phyloP scores from a whole-genome alignment of 2,888 invertebrate species.

The Melieria crassipennis region DNA sequence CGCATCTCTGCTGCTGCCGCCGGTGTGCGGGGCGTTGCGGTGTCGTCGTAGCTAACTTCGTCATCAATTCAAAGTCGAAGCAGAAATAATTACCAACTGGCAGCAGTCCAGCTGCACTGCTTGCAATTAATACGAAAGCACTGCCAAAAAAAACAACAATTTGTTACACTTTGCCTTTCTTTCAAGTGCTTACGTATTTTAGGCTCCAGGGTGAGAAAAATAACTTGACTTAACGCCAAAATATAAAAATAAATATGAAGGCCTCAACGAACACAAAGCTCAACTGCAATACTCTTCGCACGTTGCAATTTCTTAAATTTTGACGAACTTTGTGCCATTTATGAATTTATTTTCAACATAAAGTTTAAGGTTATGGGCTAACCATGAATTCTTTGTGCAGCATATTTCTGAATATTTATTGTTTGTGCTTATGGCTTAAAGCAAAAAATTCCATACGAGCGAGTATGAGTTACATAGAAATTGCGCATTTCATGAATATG shows the following conservation, averaged over 20 bases:
- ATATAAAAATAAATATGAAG: not conserved
- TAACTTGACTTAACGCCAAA: not conserved
- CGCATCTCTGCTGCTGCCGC: not conserved
- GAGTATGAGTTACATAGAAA: too few species aligned
- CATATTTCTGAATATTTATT: too few species aligned
- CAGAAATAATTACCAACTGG: not conserved
- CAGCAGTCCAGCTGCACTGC: not conserved
- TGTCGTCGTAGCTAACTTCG: not conserved
- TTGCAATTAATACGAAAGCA: not conserved
- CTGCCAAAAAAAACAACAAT: not conserved
- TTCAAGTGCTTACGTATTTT: not conserved
- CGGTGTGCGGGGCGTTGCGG: not conserved
- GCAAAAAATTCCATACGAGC: too few species aligned
- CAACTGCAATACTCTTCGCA: too few species aligned
- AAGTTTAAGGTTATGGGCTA: too few species aligned
- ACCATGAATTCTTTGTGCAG: too few species aligned
- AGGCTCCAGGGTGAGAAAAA: not conserved
- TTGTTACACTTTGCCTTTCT: conserved; percentile 14
- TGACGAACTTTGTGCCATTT: too few species aligned
- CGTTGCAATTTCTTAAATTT: too few species aligned
- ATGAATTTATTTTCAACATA: too few species aligned
- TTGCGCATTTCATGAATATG: too few species aligned
- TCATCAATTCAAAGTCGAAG: conserved; percentile 5
- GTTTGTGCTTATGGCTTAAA: too few species aligned
- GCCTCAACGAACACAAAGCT: conserved; percentile 30